These are phyloP conservation scores for Excalfactoria chinensis DNA, from an alignment of 2,113 vertebrate genomes.

Conservation along the genomic window DNA sequence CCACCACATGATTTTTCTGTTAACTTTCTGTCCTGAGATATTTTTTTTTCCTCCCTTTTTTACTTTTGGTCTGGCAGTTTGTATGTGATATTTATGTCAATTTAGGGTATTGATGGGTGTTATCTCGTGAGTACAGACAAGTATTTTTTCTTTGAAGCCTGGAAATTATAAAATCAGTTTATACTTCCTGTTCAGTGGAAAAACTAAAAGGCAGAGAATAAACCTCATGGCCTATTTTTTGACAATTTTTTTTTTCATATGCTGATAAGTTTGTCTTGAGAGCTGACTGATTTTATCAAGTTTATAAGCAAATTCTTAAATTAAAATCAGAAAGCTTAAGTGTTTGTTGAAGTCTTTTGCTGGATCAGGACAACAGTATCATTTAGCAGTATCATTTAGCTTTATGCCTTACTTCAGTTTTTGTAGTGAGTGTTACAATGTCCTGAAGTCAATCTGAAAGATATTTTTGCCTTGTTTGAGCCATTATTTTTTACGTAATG, in stretches of 20 bases:
- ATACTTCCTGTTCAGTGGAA: too few species aligned
- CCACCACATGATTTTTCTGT: too few species aligned
- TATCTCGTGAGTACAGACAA: too few species aligned
- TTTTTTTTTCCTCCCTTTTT: too few species aligned
- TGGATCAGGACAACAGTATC: background rate
- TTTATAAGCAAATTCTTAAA: background rate
- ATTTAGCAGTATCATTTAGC: background rate
- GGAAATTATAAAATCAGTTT: too few species aligned
- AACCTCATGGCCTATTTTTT: background rate
- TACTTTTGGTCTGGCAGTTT: too few species aligned
- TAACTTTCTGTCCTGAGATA: too few species aligned
- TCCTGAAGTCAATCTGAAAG: background rate
- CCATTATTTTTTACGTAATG: background rate
- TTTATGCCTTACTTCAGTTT: background rate
- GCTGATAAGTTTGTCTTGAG: background rate
- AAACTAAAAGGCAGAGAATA: too few species aligned
- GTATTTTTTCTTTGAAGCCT: too few species aligned
- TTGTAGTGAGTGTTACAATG: background rate
- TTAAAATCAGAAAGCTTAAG: background rate
- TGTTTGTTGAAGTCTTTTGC: background rate
- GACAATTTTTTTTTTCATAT: background rate
- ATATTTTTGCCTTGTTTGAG: background rate
- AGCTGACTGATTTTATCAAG: background rate
- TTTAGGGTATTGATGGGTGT: too few species aligned
- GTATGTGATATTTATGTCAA: too few species aligned